These are phyloP conservation scores for Agrotis ipsilon DNA, from an alignment of 2,888 invertebrate species.

Conservation along the genomic window DNA sequence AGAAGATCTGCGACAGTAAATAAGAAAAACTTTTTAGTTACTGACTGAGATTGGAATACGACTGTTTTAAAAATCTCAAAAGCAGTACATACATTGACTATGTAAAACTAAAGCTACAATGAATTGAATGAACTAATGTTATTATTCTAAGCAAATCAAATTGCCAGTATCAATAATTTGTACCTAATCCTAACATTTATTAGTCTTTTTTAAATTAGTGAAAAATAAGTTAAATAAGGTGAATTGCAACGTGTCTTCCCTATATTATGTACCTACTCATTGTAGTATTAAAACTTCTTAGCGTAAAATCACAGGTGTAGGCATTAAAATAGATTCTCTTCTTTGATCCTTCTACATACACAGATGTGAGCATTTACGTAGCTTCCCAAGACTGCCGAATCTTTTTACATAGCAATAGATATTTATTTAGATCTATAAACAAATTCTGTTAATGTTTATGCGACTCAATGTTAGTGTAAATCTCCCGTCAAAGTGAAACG, in stretches of 20 bases:
- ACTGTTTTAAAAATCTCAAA: neutral
- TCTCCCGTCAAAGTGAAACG: conserved; percentile 41
- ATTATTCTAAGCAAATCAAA: neutral
- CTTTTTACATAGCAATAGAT: conserved; percentile 29
- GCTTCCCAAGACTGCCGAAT: conserved; percentile 17
- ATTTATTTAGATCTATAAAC: conserved; percentile 45
- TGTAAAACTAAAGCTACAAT: neutral
- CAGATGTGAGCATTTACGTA: conserved; percentile 34
- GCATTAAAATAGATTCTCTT: conserved; percentile 23
- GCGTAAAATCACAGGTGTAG: conserved; percentile 17
- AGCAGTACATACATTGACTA: no score
- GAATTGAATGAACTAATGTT: no score
- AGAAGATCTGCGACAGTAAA: neutral
- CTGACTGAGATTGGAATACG: neutral
- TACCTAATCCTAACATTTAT: no score
- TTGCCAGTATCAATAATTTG: no score
- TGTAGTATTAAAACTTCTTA: neutral
- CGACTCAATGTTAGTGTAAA: conserved; percentile 32
- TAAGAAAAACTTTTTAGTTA: neutral
- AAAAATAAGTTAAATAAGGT: neutral
- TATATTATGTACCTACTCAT: no score
- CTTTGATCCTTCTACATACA: conserved; percentile 49
- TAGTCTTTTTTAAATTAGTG: neutral
- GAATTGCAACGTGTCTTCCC: no score
- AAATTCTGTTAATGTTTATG: conserved; percentile 46